Evolutionary conservation across 2,797 vertebrate species (phyloP).

Genomic region (Uromys caudimaculatus): DNA sequence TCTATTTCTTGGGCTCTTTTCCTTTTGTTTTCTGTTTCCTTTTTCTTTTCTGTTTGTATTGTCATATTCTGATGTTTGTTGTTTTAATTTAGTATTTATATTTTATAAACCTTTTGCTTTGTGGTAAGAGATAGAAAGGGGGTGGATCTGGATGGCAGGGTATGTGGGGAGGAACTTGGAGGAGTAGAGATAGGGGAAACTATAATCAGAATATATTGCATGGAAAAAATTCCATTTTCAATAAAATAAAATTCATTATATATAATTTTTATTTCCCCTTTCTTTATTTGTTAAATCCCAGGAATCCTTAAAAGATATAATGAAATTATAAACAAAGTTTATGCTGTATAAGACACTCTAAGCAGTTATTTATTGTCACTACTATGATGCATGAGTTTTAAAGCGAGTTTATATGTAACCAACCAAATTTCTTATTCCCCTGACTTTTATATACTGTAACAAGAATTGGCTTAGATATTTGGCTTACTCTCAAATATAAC

Average conservation of each 20-base stretch:
- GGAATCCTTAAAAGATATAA: not conserved
- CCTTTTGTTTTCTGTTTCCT: not conserved
- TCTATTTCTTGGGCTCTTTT: not conserved
- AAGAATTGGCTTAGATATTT: constrained; percentile 35
- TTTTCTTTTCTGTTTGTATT: not conserved
- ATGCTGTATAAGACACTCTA: not conserved
- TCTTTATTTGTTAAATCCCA: not conserved
- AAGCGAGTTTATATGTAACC: not conserved
- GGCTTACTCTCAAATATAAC: constrained; percentile 47
- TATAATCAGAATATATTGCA: not conserved
- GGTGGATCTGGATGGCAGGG: not conserved
- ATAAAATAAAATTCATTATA: not conserved
- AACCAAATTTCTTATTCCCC: not conserved
- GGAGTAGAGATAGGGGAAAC: not conserved
- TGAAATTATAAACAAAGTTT: constrained; percentile 31
- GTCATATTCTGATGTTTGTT: not conserved
- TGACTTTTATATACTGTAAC: not conserved
- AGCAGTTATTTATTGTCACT: not conserved
- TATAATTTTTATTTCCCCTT: not conserved
- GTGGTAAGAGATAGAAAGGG: not conserved
- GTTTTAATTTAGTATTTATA: not conserved
- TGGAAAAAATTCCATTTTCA: not conserved
- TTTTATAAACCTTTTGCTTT: not conserved
- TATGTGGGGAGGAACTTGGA: not conserved
- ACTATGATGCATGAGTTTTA: not conserved